These are phyloP conservation scores for Sylvia borin DNA, from an alignment of 2,797 vertebrate genomes.

Conservation along the genomic window DNA sequence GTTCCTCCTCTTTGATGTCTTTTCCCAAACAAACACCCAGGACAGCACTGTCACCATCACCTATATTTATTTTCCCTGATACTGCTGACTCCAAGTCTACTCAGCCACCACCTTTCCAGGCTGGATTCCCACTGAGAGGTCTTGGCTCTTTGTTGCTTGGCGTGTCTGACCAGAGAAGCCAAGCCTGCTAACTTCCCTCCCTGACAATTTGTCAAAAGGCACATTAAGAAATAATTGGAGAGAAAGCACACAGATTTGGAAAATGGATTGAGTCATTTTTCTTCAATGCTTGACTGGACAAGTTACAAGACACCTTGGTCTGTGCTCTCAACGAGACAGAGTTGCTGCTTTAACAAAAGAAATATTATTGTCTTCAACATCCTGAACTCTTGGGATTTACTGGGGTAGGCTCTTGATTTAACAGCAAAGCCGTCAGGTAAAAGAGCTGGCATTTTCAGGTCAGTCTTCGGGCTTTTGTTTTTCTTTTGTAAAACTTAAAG, in stretches of 20 bases:
- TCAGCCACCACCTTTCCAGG: background rate
- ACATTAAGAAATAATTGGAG: conserved; percentile 75
- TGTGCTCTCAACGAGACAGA: conserved; percentile 46
- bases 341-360: conserved; percentile 30
- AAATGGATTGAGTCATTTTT: conserved; percentile 72
- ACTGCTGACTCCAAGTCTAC: background rate
- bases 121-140: background rate
- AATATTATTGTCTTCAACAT: background rate
- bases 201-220: conserved; percentile 66
- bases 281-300: conserved; percentile 63
- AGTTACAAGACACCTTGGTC: conserved; percentile 49
- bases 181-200: conserved; percentile 43
- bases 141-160: background rate
- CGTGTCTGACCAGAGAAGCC: conserved; percentile 19
- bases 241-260: conserved; percentile 63
- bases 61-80: background rate
- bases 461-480: conserved; percentile 5
- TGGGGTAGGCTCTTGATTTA: conserved; percentile 36
- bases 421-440: conserved; percentile 41
- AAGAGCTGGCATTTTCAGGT: background rate
- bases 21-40: background rate
- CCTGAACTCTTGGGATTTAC: background rate
- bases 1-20: background rate
- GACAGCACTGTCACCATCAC: background rate
- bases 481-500: background rate